Percentiles rank a stretch among this genome's conserved stretches.
These are phyloP conservation scores for Phortica okadai DNA, from an alignment of 2,888 invertebrate species.

Conservation along the genomic window DNA sequence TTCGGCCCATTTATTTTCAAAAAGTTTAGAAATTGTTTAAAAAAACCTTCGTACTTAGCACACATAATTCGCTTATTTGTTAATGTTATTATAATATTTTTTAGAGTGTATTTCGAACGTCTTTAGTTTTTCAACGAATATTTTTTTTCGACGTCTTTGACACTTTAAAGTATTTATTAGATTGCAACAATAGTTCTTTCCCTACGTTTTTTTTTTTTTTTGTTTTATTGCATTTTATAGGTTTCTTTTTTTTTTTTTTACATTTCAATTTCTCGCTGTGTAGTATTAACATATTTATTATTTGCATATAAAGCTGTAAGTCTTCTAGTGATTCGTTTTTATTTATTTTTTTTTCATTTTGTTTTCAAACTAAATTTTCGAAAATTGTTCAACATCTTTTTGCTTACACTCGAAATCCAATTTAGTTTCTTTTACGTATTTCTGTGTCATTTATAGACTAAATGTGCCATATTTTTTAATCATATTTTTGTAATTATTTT, in stretches of 20 bases:
- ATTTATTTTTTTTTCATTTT: conserved; percentile 60
- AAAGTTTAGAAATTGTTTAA: not conserved
- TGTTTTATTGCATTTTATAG: conserved; percentile 12
- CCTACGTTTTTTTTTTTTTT: conserved; percentile 45
- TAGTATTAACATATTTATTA: conserved; percentile 23
- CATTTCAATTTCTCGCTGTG: conserved; percentile 8
- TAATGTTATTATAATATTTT: conserved; percentile 34
- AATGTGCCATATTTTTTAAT: conserved; percentile 41
- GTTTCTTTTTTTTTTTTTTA: conserved; percentile 9
- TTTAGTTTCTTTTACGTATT: conserved; percentile 46
- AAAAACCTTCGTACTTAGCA: conserved; percentile 16
- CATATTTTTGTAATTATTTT: conserved; percentile 29
- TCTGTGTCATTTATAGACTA: conserved; percentile 44
- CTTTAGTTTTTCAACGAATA: conserved; percentile 29
- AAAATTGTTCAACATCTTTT: conserved; percentile 52
- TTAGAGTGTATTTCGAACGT: conserved; percentile 55
- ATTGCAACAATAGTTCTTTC: conserved; percentile 52
- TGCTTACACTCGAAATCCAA: conserved; percentile 33
- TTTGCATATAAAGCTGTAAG: conserved; percentile 71
- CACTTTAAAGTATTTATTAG: conserved; percentile 51
- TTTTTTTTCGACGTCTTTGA: conserved; percentile 44
- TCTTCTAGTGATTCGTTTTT: conserved; percentile 66
- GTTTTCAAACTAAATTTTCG: conserved; percentile 35
- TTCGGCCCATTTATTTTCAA: too few species aligned
- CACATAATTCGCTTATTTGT: conserved; percentile 17